Percentiles rank a stretch among this genome's conserved stretches.
phyloP scores from a whole-genome alignment of 2,113 vertebrate genomes.

The Heteronetta atricapilla region DNA sequence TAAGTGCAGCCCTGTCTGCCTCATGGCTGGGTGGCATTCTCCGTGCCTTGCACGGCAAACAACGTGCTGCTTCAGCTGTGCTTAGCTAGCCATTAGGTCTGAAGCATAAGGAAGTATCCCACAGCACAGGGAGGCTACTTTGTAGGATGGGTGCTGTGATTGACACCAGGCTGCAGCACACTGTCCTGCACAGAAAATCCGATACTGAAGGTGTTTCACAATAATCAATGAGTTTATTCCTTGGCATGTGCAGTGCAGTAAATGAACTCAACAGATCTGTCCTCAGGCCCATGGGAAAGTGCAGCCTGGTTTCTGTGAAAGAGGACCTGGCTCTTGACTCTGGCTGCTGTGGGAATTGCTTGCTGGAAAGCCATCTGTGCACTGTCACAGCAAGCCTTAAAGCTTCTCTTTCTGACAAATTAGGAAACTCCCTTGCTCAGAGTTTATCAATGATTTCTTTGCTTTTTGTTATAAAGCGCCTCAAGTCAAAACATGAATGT shows the following conservation, averaged over 20 bases:
- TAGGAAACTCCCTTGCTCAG: background rate
- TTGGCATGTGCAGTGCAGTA: background rate
- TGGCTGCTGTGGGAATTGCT: background rate
- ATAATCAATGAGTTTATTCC: background rate
- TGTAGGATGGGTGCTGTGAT: background rate
- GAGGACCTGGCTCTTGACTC: background rate
- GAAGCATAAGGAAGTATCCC: background rate
- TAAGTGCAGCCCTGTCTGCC: background rate
- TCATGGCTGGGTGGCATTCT: background rate
- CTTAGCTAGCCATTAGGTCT: rapidly evolving
- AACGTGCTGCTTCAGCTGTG: background rate
- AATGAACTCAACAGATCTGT: background rate
- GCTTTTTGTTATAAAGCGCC: background rate
- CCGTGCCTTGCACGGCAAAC: background rate
- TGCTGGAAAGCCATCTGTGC: background rate
- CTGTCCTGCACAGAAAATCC: background rate
- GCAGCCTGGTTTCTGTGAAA: background rate
- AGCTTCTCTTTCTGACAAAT: background rate
- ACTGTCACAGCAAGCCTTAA: background rate
- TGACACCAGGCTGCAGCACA: background rate
- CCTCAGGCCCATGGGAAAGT: background rate
- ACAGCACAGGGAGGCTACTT: background rate
- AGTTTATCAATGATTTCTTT: background rate
- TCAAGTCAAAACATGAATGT: background rate
- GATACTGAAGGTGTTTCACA: background rate